phyloP scores from a whole-genome alignment of 2,888 invertebrate species.

The Chironomus riparius region DNA sequence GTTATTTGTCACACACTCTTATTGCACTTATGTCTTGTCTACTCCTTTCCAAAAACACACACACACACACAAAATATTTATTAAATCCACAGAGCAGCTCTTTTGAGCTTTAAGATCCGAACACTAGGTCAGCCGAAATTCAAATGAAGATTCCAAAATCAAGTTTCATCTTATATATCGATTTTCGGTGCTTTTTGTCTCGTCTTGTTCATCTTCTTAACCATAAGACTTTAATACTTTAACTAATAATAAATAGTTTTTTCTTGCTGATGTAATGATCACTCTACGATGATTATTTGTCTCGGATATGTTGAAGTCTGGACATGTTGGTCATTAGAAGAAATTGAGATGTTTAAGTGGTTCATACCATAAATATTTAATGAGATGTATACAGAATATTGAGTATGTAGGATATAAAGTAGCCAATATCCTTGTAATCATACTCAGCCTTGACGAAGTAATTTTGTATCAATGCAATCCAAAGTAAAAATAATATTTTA shows the following conservation, averaged over 20 bases:
- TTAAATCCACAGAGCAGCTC: background rate
- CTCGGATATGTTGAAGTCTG: no score
- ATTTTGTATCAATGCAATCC: background rate
- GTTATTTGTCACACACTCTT: background rate
- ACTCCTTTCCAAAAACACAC: background rate
- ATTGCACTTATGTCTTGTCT: background rate
- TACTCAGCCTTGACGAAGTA: background rate
- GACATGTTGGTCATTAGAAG: no score
- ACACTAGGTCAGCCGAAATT: conserved; percentile 7
- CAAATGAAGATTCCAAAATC: conserved; percentile 8
- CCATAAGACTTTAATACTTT: no score
- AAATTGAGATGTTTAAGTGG: no score
- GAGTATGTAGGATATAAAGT: no score
- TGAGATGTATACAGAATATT: no score
- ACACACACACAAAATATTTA: background rate
- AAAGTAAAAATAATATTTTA: background rate
- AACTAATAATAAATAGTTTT: no score
- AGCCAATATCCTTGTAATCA: no score
- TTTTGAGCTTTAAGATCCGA: background rate
- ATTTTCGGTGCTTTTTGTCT: background rate
- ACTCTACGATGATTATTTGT: no score
- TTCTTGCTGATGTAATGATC: no score
- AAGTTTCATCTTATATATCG: conserved; percentile 15
- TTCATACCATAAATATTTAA: no score
- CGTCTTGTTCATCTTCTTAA: no score